Base-by-base conservation (phyloP, 2,888 invertebrate species). In the Trichacis sp. region DNA sequence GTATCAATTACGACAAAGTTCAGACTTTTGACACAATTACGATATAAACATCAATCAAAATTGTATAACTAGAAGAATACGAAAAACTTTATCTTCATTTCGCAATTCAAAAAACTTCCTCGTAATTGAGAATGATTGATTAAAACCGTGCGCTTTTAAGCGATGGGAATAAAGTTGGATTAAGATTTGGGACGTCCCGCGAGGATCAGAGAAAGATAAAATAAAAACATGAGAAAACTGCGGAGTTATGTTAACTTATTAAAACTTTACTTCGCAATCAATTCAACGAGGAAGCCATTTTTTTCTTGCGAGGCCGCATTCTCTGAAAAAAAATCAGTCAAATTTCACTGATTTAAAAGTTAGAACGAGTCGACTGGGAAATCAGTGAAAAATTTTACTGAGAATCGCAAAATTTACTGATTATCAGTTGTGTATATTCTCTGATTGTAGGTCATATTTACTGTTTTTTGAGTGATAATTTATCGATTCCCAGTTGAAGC, bases 181-280 rank as follows among this genome's bases (percentile, higher is more conserved):
- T 14, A 15, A 40, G 40, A 40, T 40, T 40, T 4, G 15, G 15
- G 40, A 40, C 40, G 40, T 40, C 40, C 40, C 40, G 15, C 40
- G 40, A 40, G 40, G 6, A 15, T 40, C 14, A 9, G 5, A 9
- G 40, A 15, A 40, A 12, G 40, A 15, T 40, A 14, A 6, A 15
- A 40, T 40, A 40, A 40, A 40, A 40, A 40, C 5, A 40, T 6
- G 15, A 15, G 40, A 9, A 14, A 40, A 12, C 12, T 40, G 33
- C 9, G 5, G 40, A 40, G 40, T 14, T 12, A 36, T 36, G 40
- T 40, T 40, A 15, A 40, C 40, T 40, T 40, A 40, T 40, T 40
- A 40, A 40, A 40, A 40, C 40, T 40, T 40, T 40, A 15, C 40
- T 12, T 3, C 2, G 40, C 40, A 40, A 40, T 40, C 15, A 40